These are phyloP conservation scores for Perdita meconis DNA, from an alignment of 2,888 invertebrate species.

Conservation along the genomic window DNA sequence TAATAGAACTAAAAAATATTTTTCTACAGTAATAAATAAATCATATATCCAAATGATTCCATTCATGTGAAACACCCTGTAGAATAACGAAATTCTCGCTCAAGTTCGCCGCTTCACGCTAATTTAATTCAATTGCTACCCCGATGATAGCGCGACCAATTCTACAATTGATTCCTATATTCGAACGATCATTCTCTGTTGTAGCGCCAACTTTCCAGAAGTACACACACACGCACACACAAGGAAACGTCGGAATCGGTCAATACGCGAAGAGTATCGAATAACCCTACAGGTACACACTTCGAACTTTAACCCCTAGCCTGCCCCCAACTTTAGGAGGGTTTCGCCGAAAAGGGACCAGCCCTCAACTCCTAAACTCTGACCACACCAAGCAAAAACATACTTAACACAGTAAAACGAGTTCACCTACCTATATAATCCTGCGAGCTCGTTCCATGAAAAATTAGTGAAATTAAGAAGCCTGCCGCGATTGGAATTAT, in stretches of 20 bases:
- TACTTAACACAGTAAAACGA: background rate
- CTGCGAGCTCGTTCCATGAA: too few species aligned
- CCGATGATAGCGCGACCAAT: constrained; percentile 5
- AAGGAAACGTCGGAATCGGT: constrained; percentile 38
- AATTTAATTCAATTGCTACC: constrained; percentile 13
- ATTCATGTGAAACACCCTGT: too few species aligned
- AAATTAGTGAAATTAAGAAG: constrained; percentile 16
- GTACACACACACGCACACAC: too few species aligned
- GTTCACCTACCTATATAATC: too few species aligned
- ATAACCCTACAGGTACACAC: background rate
- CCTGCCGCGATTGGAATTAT: background rate
- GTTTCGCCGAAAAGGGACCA: background rate
- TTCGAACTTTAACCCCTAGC: background rate
- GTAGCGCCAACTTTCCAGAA: constrained; percentile 19
- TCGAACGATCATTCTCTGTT: constrained; percentile 36
- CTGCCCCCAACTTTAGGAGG: background rate
- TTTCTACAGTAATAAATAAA: too few species aligned
- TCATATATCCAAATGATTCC: too few species aligned
- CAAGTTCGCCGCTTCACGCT: background rate
- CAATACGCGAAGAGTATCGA: constrained; percentile 18
- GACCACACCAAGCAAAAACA: background rate
- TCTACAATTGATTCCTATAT: constrained; percentile 32
- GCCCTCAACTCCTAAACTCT: background rate
- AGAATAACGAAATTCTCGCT: background rate
- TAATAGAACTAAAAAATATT: too few species aligned